Evolutionary conservation across 2,113 vertebrate species (phyloP), one percentile per base, ranked within the genome.

Genomic region (Maccullochella peelii): DNA sequence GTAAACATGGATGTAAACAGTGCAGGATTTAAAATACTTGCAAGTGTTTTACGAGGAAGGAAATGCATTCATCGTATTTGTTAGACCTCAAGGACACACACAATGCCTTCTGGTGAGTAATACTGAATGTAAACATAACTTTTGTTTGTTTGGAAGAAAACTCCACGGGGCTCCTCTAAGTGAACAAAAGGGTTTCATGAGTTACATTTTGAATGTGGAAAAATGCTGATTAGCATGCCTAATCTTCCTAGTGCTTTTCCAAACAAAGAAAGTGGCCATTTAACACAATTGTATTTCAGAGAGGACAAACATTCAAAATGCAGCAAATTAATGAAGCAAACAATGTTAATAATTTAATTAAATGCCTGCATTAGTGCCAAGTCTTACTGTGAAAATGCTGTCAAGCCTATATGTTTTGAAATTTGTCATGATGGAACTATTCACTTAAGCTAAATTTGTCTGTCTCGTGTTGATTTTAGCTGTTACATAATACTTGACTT

Each of bases 341-440:
- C 76, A 68, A 30, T 69, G 66, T 80, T 77, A 85, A 76, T 83
- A 77, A 85, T 86, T 72, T 27, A 76, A 85, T 88, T 50, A 72
- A 55, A 79, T 73, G 71, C 44, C 44, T 62, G 67, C 57, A 69
- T 88, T 83, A 55, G 61, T 75, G 72, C 23, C 50, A 52, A 77
- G 27, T 81, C 74, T 62, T 42, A 44, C 65, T 67, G 27, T 62
- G 54, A 73, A 77, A 61, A 52, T 65, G 59, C 27, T 77, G 52
- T 25, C 25, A 55, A 6, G 16, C 2, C n/a, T 44, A 33, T 20
- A 15, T 36, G 27, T 54, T 21, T 54, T 36, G 18, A 33, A 18
- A 18, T 50, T 15, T 47, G 3, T 47, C 44, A 47, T 47, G 14
- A 47, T 44, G 42, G 44, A 47, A 44, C 42, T 14, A 16, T 47